Conservation (phyloP, 2,797 vertebrate species). For the Anniella stebbinsi region DNA sequence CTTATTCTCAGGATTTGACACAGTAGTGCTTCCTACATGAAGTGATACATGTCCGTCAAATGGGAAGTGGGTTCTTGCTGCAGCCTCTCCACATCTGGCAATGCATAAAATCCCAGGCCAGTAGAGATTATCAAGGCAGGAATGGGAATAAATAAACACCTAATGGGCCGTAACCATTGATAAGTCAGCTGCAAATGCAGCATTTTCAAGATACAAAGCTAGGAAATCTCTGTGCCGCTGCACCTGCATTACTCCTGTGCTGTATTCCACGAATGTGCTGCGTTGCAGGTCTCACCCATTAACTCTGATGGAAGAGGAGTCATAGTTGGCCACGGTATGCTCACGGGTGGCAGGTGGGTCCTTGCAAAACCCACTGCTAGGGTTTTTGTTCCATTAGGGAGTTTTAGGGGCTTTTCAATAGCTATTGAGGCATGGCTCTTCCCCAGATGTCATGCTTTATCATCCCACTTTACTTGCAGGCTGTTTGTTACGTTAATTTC, state of each 20-base stretch:
- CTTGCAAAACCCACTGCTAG: background rate
- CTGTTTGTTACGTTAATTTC: background rate
- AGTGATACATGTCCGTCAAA: slow-evolving; percentile 35
- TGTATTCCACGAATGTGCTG: background rate
- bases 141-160: background rate
- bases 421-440: background rate
- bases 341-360: background rate
- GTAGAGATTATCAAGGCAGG: background rate
- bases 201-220: background rate
- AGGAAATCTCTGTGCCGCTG: background rate
- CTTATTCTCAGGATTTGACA: slow-evolving; percentile 23
- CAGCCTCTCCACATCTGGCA: background rate
- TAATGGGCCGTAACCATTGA: background rate
- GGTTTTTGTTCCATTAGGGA: background rate
- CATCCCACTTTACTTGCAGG: background rate
- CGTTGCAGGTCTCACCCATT: background rate
- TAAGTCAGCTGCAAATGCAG: background rate
- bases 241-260: background rate
- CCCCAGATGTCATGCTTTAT: background rate
- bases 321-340: background rate
- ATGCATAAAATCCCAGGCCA: background rate
- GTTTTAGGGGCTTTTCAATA: background rate
- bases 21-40: slow-evolving; percentile 43
- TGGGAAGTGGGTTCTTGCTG: background rate
- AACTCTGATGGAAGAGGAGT: background rate